Conservation (phyloP, 2,888 invertebrate genomes). For the Cosmopolites sordidus region DNA sequence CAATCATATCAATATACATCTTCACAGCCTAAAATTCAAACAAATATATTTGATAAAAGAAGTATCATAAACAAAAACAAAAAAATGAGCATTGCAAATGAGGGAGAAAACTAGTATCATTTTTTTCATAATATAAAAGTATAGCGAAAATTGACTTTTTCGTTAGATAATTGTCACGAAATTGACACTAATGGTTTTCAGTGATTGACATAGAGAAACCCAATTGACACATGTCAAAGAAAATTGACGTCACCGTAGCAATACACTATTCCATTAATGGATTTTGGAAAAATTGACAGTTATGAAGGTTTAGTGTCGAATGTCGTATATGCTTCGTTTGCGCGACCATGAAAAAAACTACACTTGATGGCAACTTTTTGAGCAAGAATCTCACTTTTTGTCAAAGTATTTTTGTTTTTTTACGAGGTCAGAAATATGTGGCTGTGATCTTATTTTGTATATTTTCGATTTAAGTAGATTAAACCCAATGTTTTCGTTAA, state of each 20-base stretch:
- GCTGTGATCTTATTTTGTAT: too few relatives aligned
- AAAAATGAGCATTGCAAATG: conserved; percentile 13
- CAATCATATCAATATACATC: conserved; percentile 25
- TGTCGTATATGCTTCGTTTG: conserved; percentile 2
- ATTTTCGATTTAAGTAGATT: too few relatives aligned
- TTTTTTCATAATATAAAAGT: conserved; percentile 4
- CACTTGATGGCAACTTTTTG: conserved; percentile 28
- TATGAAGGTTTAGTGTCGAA: not conserved
- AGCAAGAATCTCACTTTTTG: conserved; percentile 29
- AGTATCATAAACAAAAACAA: conserved; percentile 11
- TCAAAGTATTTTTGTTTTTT: conserved; percentile 19
- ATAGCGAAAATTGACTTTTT: conserved; percentile 18
- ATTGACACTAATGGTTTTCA: conserved; percentile 14
- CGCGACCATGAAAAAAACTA: conserved; percentile 19
- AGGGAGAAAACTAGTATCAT: conserved; percentile 1
- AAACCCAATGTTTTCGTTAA: too few relatives aligned
- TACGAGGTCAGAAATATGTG: not conserved
- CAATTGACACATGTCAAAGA: conserved; percentile 12
- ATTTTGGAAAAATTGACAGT: not conserved
- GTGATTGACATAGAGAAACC: not conserved
- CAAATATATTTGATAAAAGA: conserved; percentile 17
- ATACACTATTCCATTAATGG: not conserved
- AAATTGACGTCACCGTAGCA: conserved; percentile 7
- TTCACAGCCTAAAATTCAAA: conserved; percentile 28
- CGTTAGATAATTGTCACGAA: conserved; percentile 15